Conservation (phyloP, 1,140 invertebrate genomes). For the Diuraphis noxia region DNA sequence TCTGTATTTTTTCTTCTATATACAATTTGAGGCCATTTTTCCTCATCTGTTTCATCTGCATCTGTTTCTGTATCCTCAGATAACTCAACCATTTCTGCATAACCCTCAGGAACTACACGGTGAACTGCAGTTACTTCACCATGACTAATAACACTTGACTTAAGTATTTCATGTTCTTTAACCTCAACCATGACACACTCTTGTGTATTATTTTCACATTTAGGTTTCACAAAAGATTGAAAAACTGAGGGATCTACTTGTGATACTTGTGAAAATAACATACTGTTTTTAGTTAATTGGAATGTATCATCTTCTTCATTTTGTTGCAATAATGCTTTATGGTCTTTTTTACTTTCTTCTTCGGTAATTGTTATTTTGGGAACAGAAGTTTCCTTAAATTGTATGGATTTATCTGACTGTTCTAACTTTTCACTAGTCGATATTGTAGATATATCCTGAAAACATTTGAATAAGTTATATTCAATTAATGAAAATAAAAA, state of each 20-base stretch:
- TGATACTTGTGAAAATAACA: constrained; percentile 72
- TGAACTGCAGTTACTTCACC: constrained; percentile 44
- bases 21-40: constrained; percentile 58
- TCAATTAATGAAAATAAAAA: background rate
- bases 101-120: constrained; percentile 20
- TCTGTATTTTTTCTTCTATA: constrained; percentile 55
- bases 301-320: constrained; percentile 62
- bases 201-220: constrained; percentile 36
- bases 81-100: constrained; percentile 64
- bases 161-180: constrained; percentile 65
- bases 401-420: background rate
- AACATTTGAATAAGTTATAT: background rate
- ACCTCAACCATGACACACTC: constrained; percentile 65
- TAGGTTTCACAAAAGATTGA: constrained; percentile 20
- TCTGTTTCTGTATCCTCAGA: constrained; percentile 65
- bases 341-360: constrained; percentile 7
- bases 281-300: constrained; percentile 69
- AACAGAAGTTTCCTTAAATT: background rate
- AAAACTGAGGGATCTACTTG: constrained; percentile 59
- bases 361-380: constrained; percentile 26
- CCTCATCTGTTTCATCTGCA: constrained; percentile 64
- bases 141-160: constrained; percentile 59
- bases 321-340: background rate
- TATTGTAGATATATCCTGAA: background rate
- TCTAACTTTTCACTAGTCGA: background rate